Evolutionary conservation across 2,888 invertebrate species (phyloP).

Genomic region (Cosmopolites sordidus): DNA sequence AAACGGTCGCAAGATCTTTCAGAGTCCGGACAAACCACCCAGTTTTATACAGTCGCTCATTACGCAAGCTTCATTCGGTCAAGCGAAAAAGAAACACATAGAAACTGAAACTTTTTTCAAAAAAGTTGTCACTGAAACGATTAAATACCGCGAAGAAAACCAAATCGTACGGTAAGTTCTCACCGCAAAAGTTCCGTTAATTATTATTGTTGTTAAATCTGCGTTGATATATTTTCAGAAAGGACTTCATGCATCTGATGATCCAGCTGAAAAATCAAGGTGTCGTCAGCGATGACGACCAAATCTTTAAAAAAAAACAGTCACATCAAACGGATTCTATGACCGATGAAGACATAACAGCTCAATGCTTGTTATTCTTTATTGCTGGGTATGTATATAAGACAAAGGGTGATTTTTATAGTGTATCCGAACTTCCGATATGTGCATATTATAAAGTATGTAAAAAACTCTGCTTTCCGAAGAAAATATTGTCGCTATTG

Average conservation of each 20-base stretch:
- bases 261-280: constrained; percentile 46
- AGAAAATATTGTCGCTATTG: no score
- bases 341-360: constrained; percentile 8
- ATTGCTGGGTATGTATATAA: constrained; percentile 26
- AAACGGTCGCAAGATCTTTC: constrained; percentile 23
- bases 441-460: no score
- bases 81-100: not conserved
- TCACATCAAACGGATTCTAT: not conserved
- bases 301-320: not conserved
- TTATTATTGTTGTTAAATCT: no score
- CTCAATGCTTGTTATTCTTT: constrained; percentile 25
- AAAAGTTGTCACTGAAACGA: constrained; percentile 45
- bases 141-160: constrained; percentile 48
- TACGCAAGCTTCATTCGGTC: not conserved
- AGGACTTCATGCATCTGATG: constrained; percentile 55
- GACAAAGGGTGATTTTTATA: no score
- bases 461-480: no score
- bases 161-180: constrained; percentile 35
- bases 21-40: constrained; percentile 6
- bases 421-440: no score
- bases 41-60: not conserved
- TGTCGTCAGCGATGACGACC: constrained; percentile 32
- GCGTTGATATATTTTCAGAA: no score
- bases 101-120: constrained; percentile 45
- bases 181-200: no score